phyloP scores from a whole-genome alignment of 2,888 invertebrate genomes.

The Pomacea canaliculata region DNA sequence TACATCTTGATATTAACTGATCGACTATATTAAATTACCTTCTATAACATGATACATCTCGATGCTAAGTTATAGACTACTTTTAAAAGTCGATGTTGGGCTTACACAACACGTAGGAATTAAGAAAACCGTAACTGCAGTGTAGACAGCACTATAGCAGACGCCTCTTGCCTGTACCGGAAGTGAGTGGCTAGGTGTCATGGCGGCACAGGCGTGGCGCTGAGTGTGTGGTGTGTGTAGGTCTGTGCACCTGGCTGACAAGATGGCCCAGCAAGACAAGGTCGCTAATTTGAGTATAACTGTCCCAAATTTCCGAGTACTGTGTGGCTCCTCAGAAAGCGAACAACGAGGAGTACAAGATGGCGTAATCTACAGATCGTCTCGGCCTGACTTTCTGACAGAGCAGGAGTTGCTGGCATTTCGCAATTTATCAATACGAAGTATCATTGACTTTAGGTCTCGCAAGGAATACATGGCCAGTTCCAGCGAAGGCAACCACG shows the following conservation, averaged over 20 bases:
- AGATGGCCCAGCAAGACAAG: neutral
- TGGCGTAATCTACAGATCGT: slow-evolving; percentile 52
- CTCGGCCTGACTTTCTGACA: slow-evolving; percentile 56
- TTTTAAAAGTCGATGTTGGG: too few species aligned
- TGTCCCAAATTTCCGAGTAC: slow-evolving; percentile 40
- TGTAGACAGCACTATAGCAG: too few species aligned
- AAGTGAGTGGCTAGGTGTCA: too few species aligned
- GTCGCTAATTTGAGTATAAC: neutral
- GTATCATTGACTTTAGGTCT: slow-evolving; percentile 59
- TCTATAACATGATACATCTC: too few species aligned
- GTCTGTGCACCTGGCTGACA: neutral
- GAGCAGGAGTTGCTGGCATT: slow-evolving; percentile 43
- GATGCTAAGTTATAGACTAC: too few species aligned
- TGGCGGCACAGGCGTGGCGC: too few species aligned
- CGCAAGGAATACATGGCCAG: slow-evolving; percentile 45
- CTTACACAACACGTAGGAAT: too few species aligned
- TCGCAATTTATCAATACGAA: slow-evolving; percentile 45
- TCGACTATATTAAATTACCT: too few species aligned
- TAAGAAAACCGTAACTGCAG: too few species aligned
- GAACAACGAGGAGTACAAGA: slow-evolving; percentile 11
- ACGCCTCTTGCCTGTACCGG: too few species aligned
- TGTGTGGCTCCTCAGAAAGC: slow-evolving; percentile 25
- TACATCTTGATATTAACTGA: too few species aligned
- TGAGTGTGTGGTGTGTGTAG: neutral
- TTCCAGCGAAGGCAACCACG: slow-evolving; percentile 40